Evolutionary conservation across 2,797 vertebrate genomes (phyloP).

Genomic region (Artibeus jamaicensis): DNA sequence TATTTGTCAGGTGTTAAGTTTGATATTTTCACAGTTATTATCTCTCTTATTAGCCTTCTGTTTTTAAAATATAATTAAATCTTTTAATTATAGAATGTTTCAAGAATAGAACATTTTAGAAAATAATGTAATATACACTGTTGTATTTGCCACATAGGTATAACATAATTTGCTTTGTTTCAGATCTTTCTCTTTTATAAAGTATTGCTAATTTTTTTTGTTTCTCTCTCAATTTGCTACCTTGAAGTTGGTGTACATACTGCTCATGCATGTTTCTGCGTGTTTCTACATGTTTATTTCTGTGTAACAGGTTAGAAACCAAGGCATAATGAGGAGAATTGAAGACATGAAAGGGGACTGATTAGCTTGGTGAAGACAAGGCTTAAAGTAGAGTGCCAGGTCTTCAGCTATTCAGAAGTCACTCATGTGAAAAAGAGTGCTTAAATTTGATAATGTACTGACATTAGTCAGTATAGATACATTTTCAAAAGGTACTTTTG

Average conservation of each 20-base stretch:
- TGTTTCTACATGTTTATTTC: not conserved
- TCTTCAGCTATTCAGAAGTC: not conserved
- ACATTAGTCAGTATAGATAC: not conserved
- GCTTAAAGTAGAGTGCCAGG: not conserved
- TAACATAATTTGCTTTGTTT: not conserved
- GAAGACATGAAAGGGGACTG: not conserved
- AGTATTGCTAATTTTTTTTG: not conserved
- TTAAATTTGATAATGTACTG: not conserved
- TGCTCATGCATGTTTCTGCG: not conserved
- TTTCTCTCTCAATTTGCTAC: not conserved
- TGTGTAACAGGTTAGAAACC: not conserved
- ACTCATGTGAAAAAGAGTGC: not conserved
- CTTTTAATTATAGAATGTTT: not conserved
- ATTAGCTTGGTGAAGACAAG: not conserved
- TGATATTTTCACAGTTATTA: not conserved
- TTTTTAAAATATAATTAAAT: not conserved
- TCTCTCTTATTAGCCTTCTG: not conserved
- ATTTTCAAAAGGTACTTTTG: not conserved
- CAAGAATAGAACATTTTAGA: not conserved
- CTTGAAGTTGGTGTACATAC: not conserved
- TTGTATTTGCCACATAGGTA: not conserved
- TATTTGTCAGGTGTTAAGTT: not conserved
- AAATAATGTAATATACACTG: not conserved
- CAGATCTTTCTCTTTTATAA: not conserved
- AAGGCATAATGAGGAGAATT: not conserved